Percentiles rank a stretch among this genome's conserved stretches.
phyloP scores from a whole-genome alignment of 1,140 invertebrate genomes.

The Bombus sylvicola region DNA sequence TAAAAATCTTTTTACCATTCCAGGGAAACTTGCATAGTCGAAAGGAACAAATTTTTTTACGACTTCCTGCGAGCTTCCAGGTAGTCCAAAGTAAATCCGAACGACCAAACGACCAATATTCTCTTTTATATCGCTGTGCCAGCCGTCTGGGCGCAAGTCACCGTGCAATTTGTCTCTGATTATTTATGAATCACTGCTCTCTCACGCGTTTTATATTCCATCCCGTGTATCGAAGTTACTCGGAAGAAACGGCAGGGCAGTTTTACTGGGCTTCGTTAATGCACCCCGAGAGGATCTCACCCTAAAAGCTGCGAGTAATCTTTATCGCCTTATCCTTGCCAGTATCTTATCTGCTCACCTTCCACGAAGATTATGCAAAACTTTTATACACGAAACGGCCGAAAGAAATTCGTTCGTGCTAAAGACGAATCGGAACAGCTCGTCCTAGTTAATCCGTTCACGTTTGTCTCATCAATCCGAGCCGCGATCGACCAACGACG shows the following conservation, averaged over 20 bases:
- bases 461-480: conserved; percentile 9
- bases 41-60: not conserved
- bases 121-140: not conserved
- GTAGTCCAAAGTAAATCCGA: not conserved
- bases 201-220: not conserved
- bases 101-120: not conserved
- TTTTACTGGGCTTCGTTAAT: conserved; percentile 50
- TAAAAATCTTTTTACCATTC: not conserved
- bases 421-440: no score
- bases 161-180: conserved; percentile 29
- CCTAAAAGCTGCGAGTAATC: conserved; percentile 60
- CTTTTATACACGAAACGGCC: conserved; percentile 23
- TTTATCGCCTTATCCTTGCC: conserved; percentile 58
- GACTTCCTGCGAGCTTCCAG: not conserved
- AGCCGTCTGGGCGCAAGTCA: no score
- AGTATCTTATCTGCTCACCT: conserved; percentile 37
- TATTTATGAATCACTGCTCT: conserved; percentile 19
- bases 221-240: not conserved
- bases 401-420: not conserved
- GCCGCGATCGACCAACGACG: not conserved
- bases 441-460: not conserved
- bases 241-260: conserved; percentile 6
- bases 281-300: conserved; percentile 50
- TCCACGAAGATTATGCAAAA: conserved; percentile 50
- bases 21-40: not conserved